Conservation (phyloP, 53 echinoderm and acorn worm species). For the Mesocentrotus franciscanus region DNA sequence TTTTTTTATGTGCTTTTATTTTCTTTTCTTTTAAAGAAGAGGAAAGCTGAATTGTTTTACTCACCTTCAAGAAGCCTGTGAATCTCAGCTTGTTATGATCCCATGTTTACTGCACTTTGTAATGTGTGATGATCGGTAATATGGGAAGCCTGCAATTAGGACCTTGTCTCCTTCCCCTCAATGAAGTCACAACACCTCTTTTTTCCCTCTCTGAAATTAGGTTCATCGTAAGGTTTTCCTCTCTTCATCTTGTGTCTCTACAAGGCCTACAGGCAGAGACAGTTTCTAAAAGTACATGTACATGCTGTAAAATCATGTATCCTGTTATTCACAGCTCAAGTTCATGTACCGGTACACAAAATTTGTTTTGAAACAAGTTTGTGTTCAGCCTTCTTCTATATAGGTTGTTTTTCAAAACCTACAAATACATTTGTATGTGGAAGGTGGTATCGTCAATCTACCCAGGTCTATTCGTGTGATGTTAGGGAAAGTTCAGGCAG, state of each 20-base stretch:
- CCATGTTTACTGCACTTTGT: constrained; percentile 45
- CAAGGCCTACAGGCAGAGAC: background rate
- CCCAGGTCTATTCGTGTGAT: background rate
- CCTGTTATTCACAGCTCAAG: constrained; percentile 17
- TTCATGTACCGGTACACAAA: background rate
- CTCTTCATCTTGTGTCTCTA: background rate
- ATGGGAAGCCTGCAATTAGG: constrained; percentile 44
- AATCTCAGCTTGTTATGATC: constrained; percentile 16
- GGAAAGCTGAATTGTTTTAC: background rate
- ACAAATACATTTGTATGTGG: background rate
- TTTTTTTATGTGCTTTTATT: background rate
- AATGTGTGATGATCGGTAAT: background rate
- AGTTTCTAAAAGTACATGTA: too few relatives aligned
- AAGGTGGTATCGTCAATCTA: background rate
- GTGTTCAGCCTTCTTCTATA: background rate
- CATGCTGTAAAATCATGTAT: constrained; percentile 10
- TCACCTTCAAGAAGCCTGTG: constrained; percentile 40
- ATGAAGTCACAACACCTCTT: background rate
- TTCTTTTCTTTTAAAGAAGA: background rate
- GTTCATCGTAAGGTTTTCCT: background rate
- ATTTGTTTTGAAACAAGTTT: background rate
- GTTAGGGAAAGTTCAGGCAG: constrained; percentile 38
- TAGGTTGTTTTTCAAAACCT: background rate
- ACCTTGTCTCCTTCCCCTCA: constrained; percentile 4
- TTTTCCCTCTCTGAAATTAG: background rate